Evolutionary conservation across 2,797 vertebrate species (phyloP).

Genomic region (Sebastes taczanowskii): DNA sequence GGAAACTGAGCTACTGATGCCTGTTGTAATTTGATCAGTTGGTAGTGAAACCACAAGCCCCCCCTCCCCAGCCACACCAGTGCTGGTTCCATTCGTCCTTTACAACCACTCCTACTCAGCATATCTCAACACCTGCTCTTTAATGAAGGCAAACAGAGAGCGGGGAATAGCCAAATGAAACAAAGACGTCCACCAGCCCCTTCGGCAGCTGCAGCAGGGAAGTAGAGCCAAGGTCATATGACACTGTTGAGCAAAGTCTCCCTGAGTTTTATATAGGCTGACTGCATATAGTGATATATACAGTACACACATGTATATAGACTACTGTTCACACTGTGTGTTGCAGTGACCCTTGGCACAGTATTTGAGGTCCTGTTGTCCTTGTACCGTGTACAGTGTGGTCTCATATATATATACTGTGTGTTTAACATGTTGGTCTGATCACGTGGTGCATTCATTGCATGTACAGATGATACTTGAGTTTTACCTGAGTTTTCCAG

Average conservation of each 20-base stretch:
- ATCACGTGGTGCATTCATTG: background rate
- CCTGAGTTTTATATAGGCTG: conserved; percentile 55
- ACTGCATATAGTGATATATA: conserved; percentile 35
- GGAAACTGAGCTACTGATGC: conserved; percentile 73
- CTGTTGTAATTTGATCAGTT: conserved; percentile 79
- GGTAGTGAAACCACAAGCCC: conserved; percentile 69
- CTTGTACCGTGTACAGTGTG: conserved; percentile 14
- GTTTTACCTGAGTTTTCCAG: background rate
- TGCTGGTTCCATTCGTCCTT: conserved; percentile 59
- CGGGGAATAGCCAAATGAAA: conserved; percentile 64
- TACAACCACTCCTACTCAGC: conserved; percentile 69
- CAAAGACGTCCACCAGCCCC: conserved; percentile 60
- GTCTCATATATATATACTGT: background rate
- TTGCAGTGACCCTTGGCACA: conserved; percentile 45
- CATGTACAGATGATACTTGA: background rate
- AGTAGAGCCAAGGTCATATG: conserved; percentile 59
- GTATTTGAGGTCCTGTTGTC: conserved; percentile 22
- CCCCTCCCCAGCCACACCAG: conserved; percentile 41
- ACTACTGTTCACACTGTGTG: conserved; percentile 16
- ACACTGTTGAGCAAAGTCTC: conserved; percentile 51
- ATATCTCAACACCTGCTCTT: conserved; percentile 81
- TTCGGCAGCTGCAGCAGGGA: conserved; percentile 68
- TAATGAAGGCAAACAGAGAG: conserved; percentile 74
- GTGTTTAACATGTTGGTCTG: background rate
- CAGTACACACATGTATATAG: conserved; percentile 24